phyloP scores from a whole-genome alignment of 2,888 invertebrate genomes.

The Catocala fraxini region DNA sequence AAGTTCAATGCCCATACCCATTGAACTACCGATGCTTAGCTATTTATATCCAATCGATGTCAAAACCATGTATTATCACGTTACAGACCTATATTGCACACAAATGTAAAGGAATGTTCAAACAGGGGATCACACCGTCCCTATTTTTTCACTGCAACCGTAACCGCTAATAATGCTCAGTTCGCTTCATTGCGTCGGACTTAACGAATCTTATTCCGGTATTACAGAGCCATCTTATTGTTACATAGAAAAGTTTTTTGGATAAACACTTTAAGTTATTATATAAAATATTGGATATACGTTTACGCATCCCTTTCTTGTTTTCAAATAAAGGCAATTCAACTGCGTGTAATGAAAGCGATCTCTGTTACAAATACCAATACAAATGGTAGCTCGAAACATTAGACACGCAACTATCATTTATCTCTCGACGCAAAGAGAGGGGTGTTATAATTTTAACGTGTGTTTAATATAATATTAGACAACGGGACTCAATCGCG shows the following conservation, averaged over 20 bases:
- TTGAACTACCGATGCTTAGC: too few species aligned
- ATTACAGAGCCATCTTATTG: conserved; percentile 27
- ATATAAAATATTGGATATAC: conserved; percentile 1
- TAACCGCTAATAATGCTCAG: conserved; percentile 58
- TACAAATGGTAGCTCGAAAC: too few species aligned
- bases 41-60: too few species aligned
- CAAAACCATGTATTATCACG: too few species aligned
- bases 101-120: conserved; percentile 42
- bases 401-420: too few species aligned
- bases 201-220: conserved; percentile 51
- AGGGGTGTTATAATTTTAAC: too few species aligned
- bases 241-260: conserved; percentile 20
- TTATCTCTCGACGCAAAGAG: too few species aligned
- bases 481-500: too few species aligned
- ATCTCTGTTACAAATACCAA: too few species aligned
- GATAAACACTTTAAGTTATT: conserved; percentile 15
- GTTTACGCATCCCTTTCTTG: background rate
- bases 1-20: too few species aligned
- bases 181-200: conserved; percentile 53
- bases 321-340: background rate
- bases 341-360: too few species aligned
- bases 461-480: too few species aligned
- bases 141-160: conserved; percentile 50
- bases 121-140: conserved; percentile 31
- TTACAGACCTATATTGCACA: background rate